Base-by-base conservation (phyloP, 2,888 invertebrate genomes). In the Brachyptera putata region DNA sequence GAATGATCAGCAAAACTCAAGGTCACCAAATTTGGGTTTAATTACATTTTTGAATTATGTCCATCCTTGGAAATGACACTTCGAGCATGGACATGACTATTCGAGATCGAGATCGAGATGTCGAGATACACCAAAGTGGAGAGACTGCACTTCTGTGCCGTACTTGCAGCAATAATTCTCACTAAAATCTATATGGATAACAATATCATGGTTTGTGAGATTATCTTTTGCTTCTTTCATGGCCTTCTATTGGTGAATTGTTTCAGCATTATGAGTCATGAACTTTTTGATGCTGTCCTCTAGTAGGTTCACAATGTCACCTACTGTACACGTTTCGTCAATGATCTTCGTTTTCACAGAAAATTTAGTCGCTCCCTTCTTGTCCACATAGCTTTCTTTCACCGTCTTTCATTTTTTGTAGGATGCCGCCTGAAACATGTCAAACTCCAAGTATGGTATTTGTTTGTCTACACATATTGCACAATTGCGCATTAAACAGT, bases 101-200 rank as follows among this genome's bases (percentile, higher is more conserved):
- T n/a, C n/a, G n/a, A n/a, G n/a, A n/a, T n/a, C n/a, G n/a, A n/a
- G n/a, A n/a, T n/a, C n/a, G n/a, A n/a, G n/a, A n/a, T 49, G 57
- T 3, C 56, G 56, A 1, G 67, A 66, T 34, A 65, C 67, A 13
- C 68, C 67, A 62, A 67, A 69, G 63, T 69, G 69, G n/a, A 67
- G 59, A 26, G 63, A 58, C 61, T 70, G 69, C 5, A 69, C 67
- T 64, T 70, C 69, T 30, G 30, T 53, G 4, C 55, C 56, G 61
- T 67, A 66, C 59, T 68, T 68, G 26, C 65, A 64, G 1, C n/a
- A 21, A 60, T 64, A 69, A 50, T 70, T 69, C 56, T 70, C 68
- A 21, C 64, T 60, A 58, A 70, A 69, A 56, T 70, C 69, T 43
- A 67, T 63, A 56, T 70, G 69, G 25, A 26, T 2, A 4, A 56